Evolutionary conservation across 2,113 vertebrate genomes (phyloP), one percentile per base, ranked within the genome.

Genomic region (Syrrhaptes paradoxus): DNA sequence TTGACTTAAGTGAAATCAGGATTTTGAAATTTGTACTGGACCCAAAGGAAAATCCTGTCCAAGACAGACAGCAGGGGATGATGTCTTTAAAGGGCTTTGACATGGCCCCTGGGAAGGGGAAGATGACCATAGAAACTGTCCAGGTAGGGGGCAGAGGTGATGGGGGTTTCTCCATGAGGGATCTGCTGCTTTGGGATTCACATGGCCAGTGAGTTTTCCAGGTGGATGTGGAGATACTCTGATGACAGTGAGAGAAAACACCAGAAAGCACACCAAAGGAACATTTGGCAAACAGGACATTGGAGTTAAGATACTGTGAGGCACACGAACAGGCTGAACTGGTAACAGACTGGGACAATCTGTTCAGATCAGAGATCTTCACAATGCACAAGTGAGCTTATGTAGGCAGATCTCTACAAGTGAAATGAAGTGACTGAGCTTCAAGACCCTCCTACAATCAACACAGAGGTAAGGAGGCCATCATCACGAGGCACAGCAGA

Each of bases 401-500:
- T 83, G 48, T 4, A 41, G n/a, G 21, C 21, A 46, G 62, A 54
- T 54, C 61, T 76, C 21, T 7, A 8, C 28, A 46, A 13, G 25
- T 67, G 32, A 89, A 54, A 49, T n/a, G 12, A 59, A 58, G 24
- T 13, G 10, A 21, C 25, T 8, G 41, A 49, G 22, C 70, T 49
- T 62, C 34, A 12, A 49, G 34, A 28, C 48, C 48, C 24, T 81
- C 21, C 48, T 43, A 29, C 62, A 38, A 4, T 48, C 61, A 19
- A 31, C n/a, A 12, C 0, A 1, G 48, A 45, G 15, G 43, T 12
- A 62, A 63, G 55, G 36, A 67, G 29, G 51, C 11, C 32, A 26
- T 34, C 3, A 0, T 45, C 32, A 7, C 2, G 10, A 31, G 51
- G 21, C 14, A 14, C 26, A 14, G 41, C 41, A 17, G 0, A 0